Conservation (phyloP, 2,888 invertebrate genomes). For the Biston stratarius region DNA sequence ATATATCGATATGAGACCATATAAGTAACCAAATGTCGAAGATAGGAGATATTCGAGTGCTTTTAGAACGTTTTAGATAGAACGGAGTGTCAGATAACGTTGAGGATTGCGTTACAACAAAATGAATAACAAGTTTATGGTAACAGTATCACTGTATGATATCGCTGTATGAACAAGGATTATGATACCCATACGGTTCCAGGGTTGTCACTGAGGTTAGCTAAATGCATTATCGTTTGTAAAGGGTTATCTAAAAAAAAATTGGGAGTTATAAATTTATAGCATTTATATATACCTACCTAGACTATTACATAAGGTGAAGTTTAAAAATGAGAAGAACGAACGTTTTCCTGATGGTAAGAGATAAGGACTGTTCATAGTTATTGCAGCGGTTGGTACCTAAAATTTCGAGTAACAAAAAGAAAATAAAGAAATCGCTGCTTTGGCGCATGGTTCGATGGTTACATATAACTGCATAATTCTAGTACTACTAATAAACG, state of each 20-base stretch:
- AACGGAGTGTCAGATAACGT: conserved; percentile 67
- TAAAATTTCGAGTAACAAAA: too few relatives aligned
- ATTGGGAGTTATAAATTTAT: too few relatives aligned
- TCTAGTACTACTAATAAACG: too few relatives aligned
- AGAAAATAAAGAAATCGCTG: too few relatives aligned
- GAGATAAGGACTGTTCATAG: too few relatives aligned
- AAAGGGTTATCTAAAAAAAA: neutral
- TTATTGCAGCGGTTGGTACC: too few relatives aligned
- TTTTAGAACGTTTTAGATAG: conserved; percentile 81
- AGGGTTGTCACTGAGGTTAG: conserved; percentile 48
- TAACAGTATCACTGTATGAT: conserved; percentile 65
- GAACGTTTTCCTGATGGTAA: too few relatives aligned
- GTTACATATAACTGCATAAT: too few relatives aligned
- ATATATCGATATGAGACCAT: neutral
- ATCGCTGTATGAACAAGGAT: conserved; percentile 51
- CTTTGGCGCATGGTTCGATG: too few relatives aligned
- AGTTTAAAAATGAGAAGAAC: too few relatives aligned
- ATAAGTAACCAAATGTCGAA: conserved; percentile 50
- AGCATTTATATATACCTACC: too few relatives aligned
- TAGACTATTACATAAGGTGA: too few relatives aligned
- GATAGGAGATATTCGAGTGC: conserved; percentile 68
- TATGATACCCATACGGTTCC: conserved; percentile 60
- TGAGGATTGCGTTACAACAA: conserved; percentile 77
- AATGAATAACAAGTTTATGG: conserved; percentile 76
- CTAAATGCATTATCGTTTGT: neutral